phyloP scores from a whole-genome alignment of 1,140 invertebrate species.

The Amyelois transitella region DNA sequence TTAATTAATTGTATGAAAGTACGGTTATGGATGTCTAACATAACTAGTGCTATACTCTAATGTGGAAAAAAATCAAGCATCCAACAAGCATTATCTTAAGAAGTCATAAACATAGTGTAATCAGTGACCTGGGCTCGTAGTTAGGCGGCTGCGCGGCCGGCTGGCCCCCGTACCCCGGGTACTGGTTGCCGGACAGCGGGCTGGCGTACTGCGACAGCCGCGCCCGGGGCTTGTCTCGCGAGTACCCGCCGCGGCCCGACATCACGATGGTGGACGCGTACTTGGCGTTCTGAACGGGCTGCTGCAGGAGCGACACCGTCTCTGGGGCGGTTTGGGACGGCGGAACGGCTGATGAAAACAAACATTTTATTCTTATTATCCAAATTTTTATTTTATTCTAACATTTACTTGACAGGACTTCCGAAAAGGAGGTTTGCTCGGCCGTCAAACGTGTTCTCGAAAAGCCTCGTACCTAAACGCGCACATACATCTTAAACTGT shows the following conservation, averaged over 20 bases:
- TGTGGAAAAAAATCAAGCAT: no score
- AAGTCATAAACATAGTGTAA: neutral
- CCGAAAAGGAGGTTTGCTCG: no score
- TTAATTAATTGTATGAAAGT: no score
- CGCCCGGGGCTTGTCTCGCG: conserved; percentile 45
- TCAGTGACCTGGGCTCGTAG: conserved; percentile 18
- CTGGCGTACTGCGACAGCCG: conserved; percentile 40
- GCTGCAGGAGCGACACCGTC: conserved; percentile 59
- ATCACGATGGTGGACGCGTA: conserved; percentile 51
- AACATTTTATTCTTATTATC: neutral
- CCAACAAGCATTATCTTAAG: no score
- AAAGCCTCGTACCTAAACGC: no score
- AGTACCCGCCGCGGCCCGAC: conserved; percentile 33
- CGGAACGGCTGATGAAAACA: conserved; percentile 28
- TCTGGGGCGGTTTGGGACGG: conserved; percentile 63
- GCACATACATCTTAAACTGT: no score
- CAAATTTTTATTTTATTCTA: no score
- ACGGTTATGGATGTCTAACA: no score
- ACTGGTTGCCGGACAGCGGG: conserved; percentile 41
- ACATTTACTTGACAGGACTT: no score
- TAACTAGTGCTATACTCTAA: no score
- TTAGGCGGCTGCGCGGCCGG: conserved; percentile 16
- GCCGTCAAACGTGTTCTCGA: no score
- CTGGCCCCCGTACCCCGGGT: conserved; percentile 37
- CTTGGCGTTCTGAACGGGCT: conserved; percentile 54